Evolutionary conservation across 2,113 vertebrate genomes (phyloP).

Genomic region (Paralichthys olivaceus): DNA sequence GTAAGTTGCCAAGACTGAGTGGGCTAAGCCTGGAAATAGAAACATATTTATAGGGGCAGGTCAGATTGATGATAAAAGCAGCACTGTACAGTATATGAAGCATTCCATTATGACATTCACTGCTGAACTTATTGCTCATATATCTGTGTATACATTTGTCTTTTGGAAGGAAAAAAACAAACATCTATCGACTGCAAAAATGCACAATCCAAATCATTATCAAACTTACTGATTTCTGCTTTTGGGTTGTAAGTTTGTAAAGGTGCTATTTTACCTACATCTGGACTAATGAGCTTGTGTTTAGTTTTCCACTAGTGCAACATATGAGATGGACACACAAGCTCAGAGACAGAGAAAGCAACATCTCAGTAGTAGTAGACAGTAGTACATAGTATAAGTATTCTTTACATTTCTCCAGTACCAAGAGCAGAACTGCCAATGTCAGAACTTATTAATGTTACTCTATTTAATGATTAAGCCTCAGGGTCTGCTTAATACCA

Average conservation of each 20-base stretch:
- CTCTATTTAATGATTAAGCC: not conserved
- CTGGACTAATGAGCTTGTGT: not conserved
- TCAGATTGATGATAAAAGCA: constrained; percentile 70
- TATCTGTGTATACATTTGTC: not conserved
- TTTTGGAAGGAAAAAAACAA: too few relatives aligned
- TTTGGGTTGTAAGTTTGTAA: too few relatives aligned
- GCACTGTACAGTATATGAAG: constrained; percentile 46
- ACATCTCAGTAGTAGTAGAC: too few relatives aligned
- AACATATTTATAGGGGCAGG: constrained; percentile 50
- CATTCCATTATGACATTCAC: constrained; percentile 31
- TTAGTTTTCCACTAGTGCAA: not conserved
- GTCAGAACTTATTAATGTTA: not conserved
- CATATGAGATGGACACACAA: not conserved
- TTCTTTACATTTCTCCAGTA: not conserved
- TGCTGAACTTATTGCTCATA: constrained; percentile 11
- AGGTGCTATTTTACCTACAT: too few relatives aligned
- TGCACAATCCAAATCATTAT: too few relatives aligned
- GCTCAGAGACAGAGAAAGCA: too few relatives aligned
- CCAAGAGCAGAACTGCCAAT: not conserved
- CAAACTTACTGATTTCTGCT: too few relatives aligned
- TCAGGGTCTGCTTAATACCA: not conserved
- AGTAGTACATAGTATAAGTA: too few relatives aligned
- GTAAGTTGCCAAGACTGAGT: constrained; percentile 65
- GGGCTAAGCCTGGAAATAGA: constrained; percentile 69
- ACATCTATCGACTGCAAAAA: too few relatives aligned